phyloP scores from a whole-genome alignment of 2,113 vertebrate species.

The Gambusia holbrooki region DNA sequence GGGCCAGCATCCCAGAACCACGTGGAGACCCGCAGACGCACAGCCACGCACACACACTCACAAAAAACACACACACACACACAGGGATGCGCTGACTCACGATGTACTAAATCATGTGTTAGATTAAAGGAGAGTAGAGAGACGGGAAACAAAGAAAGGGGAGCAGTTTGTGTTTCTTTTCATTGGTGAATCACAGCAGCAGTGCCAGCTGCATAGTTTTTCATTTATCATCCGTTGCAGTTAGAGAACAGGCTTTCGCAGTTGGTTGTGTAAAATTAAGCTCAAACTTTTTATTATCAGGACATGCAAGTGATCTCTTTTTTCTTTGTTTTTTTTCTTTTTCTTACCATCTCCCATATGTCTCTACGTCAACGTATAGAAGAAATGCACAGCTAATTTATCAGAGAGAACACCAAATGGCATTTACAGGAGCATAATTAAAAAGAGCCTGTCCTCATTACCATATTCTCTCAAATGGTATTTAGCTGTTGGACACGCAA shows the following conservation, averaged over 20 bases:
- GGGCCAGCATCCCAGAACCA: constrained; percentile 41
- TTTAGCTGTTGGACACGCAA: constrained; percentile 40
- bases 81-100: constrained; percentile 50
- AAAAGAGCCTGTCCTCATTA: constrained; percentile 46
- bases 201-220: background rate
- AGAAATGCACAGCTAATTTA: constrained; percentile 26
- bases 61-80: constrained; percentile 9
- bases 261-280: constrained; percentile 48
- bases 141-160: constrained; percentile 14
- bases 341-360: constrained; percentile 1
- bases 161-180: constrained; percentile 6
- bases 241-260: constrained; percentile 10
- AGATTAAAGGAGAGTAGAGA: constrained; percentile 25
- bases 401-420: constrained; percentile 34
- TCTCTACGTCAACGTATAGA: constrained; percentile 13
- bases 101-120: constrained; percentile 47
- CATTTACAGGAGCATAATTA: constrained; percentile 50
- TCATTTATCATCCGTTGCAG: constrained; percentile 12
- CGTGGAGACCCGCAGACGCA: constrained; percentile 43
- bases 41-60: constrained; percentile 31
- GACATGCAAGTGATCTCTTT: background rate
- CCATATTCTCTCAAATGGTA: constrained; percentile 44
- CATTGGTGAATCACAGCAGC: constrained; percentile 5
- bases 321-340: constrained; percentile 4
- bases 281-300: constrained; percentile 11